Evolutionary conservation across 2,888 invertebrate species (phyloP).

Genomic region (Tipula helvola): DNA sequence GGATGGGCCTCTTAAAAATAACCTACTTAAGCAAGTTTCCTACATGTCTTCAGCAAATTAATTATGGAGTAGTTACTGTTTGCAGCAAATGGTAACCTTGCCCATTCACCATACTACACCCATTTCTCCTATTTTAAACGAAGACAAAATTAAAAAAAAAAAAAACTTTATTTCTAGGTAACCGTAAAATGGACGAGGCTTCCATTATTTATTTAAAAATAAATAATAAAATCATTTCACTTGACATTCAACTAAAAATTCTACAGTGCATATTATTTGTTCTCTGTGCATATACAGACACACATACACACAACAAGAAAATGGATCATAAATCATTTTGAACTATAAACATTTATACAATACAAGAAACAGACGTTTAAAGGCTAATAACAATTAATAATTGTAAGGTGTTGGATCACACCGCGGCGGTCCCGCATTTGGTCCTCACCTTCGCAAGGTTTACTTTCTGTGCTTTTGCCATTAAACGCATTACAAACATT

Average conservation of each 20-base stretch:
- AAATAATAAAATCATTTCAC: neutral
- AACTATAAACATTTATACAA: neutral
- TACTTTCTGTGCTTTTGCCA: too few relatives aligned
- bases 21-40: too few relatives aligned
- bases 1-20: too few relatives aligned
- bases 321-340: neutral
- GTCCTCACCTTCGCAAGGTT: too few relatives aligned
- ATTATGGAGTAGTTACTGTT: neutral
- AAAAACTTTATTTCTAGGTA: neutral
- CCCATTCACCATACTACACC: neutral
- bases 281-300: neutral
- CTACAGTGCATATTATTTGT: too few relatives aligned
- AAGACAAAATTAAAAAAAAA: neutral
- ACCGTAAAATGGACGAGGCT: neutral
- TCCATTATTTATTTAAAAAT: neutral
- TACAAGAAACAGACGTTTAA: too few relatives aligned
- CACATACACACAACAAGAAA: too few relatives aligned
- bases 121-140: neutral
- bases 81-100: neutral
- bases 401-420: too few relatives aligned
- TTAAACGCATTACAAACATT: neutral
- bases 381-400: too few relatives aligned
- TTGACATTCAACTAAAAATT: neutral
- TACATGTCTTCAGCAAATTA: neutral
- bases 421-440: too few relatives aligned